Percentiles rank a stretch among this genome's conserved stretches.
Conservation (phyloP, 2,113 vertebrate species). For the Phyllostomus hastatus region DNA sequence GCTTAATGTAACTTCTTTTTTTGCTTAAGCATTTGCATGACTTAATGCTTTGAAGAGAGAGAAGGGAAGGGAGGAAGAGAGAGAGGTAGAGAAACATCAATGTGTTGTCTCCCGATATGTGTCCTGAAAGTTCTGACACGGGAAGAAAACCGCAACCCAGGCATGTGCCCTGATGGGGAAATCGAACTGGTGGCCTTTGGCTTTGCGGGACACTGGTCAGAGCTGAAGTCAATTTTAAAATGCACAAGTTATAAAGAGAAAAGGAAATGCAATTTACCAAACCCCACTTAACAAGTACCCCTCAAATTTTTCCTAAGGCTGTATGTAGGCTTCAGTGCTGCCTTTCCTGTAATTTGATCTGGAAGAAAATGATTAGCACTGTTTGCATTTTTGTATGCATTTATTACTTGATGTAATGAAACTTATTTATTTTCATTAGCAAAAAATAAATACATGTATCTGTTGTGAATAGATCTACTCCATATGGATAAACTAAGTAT, state of each 20-base stretch:
- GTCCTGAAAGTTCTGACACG: too few species aligned
- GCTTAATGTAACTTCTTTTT: conserved; percentile 70
- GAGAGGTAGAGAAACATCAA: too few species aligned
- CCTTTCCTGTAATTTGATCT: conserved; percentile 80
- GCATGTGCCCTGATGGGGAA: too few species aligned
- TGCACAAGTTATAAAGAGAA: conserved; percentile 91
- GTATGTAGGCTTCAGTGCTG: conserved; percentile 76
- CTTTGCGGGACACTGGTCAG: too few species aligned
- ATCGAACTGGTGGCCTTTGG: too few species aligned
- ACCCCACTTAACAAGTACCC: conserved; percentile 61
- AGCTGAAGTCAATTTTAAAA: conserved; percentile 77
- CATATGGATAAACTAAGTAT: neutral
- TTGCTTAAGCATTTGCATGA: conserved; percentile 84
- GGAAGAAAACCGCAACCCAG: too few species aligned
- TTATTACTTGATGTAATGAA: conserved; percentile 86
- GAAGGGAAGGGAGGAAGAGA: too few species aligned
- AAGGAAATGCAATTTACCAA: conserved; percentile 79
- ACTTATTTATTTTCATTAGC: conserved; percentile 99
- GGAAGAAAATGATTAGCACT: conserved; percentile 84
- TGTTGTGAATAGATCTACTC: neutral
- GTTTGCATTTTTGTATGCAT: conserved; percentile 97
- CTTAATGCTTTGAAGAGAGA: conserved; percentile 78
- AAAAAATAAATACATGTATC: conserved; percentile 2
- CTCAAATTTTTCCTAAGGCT: conserved; percentile 76
- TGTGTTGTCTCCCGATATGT: too few species aligned